A percentile compares a stretch with the other conserved stretches of the same genome.
phyloP scores from a whole-genome alignment of 1,140 invertebrate genomes.

The Homarus americanus region DNA sequence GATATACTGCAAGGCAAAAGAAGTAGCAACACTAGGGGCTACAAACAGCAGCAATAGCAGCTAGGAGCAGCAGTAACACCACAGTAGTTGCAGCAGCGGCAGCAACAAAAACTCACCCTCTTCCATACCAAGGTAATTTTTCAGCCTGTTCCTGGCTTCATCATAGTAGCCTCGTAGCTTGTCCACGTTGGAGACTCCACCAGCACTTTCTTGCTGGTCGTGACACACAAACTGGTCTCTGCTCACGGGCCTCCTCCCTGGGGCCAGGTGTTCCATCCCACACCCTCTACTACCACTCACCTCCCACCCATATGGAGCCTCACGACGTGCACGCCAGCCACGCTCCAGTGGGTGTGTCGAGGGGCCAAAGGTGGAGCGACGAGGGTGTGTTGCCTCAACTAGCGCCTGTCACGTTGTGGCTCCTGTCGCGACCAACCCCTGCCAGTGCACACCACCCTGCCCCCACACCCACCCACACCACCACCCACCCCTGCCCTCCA shows the following conservation, averaged over 20 bases:
- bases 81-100: neutral
- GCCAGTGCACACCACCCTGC: too few relatives aligned
- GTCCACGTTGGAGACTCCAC: conserved; percentile 26
- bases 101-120: conserved; percentile 47
- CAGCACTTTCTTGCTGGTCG: neutral
- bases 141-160: conserved; percentile 56
- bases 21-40: too few relatives aligned
- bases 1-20: too few relatives aligned
- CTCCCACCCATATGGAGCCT: neutral
- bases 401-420: too few relatives aligned
- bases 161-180: conserved; percentile 55
- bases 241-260: neutral
- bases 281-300: neutral
- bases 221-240: neutral
- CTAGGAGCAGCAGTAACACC: neutral
- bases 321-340: too few relatives aligned
- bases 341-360: too few relatives aligned
- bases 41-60: too few relatives aligned
- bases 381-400: too few relatives aligned
- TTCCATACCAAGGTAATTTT: conserved; percentile 53
- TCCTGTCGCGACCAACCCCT: too few relatives aligned
- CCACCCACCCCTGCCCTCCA: too few relatives aligned
- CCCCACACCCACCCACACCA: too few relatives aligned
- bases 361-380: too few relatives aligned
- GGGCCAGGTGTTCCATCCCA: neutral